Evolutionary conservation across 2,113 vertebrate species (phyloP).

Genomic region (Aptenodytes forsteri): DNA sequence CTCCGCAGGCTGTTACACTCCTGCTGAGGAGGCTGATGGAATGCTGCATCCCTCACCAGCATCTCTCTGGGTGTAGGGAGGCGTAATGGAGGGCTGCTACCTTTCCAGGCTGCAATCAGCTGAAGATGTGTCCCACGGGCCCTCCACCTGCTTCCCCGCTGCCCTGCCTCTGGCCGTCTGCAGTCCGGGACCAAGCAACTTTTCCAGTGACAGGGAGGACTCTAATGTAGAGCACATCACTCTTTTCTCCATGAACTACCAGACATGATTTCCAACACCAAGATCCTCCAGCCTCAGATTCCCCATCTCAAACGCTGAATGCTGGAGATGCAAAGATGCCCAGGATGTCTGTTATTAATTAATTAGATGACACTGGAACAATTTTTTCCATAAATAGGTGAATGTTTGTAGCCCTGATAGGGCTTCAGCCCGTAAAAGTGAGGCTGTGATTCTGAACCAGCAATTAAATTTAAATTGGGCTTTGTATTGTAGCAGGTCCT

Average conservation of each 20-base stretch:
- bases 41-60: neutral
- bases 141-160: accelerated
- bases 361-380: neutral
- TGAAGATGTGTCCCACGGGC: neutral
- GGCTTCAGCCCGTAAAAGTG: neutral
- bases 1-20: neutral
- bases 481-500: neutral
- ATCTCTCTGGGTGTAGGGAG: neutral
- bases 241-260: neutral
- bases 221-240: neutral
- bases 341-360: neutral
- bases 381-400: neutral
- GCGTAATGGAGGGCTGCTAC: neutral
- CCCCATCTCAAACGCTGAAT: neutral
- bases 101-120: neutral
- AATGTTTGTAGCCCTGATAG: neutral
- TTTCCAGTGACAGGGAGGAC: neutral
- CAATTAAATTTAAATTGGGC: neutral
- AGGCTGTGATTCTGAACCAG: neutral
- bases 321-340: neutral
- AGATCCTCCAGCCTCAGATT: neutral
- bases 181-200: neutral
- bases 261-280: neutral
- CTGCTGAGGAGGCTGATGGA: neutral
- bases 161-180: neutral